Evolutionary conservation across 2,797 vertebrate species (phyloP).

Genomic region (Sphaeramia orbicularis): DNA sequence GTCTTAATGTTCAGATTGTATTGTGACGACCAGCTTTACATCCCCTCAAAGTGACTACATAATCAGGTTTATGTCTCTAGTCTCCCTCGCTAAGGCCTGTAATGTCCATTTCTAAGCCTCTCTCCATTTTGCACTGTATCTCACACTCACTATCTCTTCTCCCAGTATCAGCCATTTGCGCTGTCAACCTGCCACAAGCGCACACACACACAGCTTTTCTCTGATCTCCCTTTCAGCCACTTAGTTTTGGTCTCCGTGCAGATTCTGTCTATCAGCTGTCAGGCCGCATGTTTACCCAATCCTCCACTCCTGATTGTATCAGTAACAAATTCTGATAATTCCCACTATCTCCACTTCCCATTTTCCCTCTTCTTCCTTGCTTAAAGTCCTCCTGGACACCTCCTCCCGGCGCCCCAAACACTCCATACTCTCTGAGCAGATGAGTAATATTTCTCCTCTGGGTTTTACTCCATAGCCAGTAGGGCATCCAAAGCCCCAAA

Average conservation of each 20-base stretch:
- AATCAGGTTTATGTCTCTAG: constrained; percentile 6
- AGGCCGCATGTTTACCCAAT: constrained; percentile 26
- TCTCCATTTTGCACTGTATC: constrained; percentile 67
- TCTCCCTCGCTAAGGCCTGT: constrained; percentile 34
- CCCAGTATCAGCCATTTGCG: constrained; percentile 48
- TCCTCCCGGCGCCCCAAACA: constrained; percentile 1
- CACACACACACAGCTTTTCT: constrained; percentile 12
- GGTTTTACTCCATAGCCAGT: constrained; percentile 44
- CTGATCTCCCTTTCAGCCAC: constrained; percentile 45
- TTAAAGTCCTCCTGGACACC: background rate
- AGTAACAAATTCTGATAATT: constrained; percentile 3
- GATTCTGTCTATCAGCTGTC: constrained; percentile 43
- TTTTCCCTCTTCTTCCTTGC: background rate
- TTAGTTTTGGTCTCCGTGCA: constrained; percentile 45
- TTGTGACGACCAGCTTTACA: too few species aligned
- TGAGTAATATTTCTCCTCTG: constrained; percentile 48
- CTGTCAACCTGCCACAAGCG: constrained; percentile 1
- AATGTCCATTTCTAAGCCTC: constrained; percentile 47
- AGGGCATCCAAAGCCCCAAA: constrained; percentile 49
- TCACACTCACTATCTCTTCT: constrained; percentile 32
- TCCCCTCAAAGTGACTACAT: too few species aligned
- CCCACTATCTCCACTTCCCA: background rate
- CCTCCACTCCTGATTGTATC: constrained; percentile 18
- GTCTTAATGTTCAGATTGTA: too few species aligned
- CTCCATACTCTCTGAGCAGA: constrained; percentile 36